Evolutionary conservation across 2,888 invertebrate genomes (phyloP).

Genomic region (Pseudolycoriella hygida): DNA sequence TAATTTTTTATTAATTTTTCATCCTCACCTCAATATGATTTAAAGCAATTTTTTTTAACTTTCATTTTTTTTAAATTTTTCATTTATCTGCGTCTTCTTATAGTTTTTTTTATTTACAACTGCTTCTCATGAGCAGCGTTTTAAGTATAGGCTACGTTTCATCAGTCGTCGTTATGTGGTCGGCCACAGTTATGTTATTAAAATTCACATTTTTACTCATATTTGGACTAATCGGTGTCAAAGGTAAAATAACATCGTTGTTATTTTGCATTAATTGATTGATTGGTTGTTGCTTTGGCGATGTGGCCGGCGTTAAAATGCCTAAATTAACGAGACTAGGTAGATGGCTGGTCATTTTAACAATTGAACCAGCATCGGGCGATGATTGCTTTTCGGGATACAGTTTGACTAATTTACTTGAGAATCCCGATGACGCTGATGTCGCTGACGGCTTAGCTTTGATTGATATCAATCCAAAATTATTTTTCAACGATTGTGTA

Average conservation of each 20-base stretch:
- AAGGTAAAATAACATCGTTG: slow-evolving; percentile 18
- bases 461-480: slow-evolving; percentile 27
- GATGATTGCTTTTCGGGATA: slow-evolving; percentile 6
- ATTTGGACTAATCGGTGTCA: slow-evolving; percentile 26
- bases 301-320: slow-evolving; percentile 34
- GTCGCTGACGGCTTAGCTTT: slow-evolving; percentile 20
- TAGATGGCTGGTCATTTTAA: slow-evolving; percentile 5
- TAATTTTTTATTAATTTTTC: too few species aligned
- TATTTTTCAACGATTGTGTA: slow-evolving; percentile 15
- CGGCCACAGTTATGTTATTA: slow-evolving; percentile 2
- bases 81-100: background rate
- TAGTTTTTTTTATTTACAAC: background rate
- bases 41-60: background rate
- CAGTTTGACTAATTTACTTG: slow-evolving; percentile 6
- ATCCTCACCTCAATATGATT: too few species aligned
- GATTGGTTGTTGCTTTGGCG: slow-evolving; percentile 27
- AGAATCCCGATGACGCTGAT: slow-evolving; percentile 10
- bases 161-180: slow-evolving; percentile 11
- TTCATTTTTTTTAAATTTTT: background rate
- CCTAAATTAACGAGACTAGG: slow-evolving; percentile 29
- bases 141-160: slow-evolving; percentile 33
- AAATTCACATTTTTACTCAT: slow-evolving; percentile 16
- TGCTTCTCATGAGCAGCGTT: slow-evolving; percentile 26
- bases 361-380: slow-evolving; percentile 10
- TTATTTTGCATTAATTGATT: slow-evolving; percentile 13